phyloP scores from a whole-genome alignment of 2,888 invertebrate genomes.

The Eupithecia subfuscata region DNA sequence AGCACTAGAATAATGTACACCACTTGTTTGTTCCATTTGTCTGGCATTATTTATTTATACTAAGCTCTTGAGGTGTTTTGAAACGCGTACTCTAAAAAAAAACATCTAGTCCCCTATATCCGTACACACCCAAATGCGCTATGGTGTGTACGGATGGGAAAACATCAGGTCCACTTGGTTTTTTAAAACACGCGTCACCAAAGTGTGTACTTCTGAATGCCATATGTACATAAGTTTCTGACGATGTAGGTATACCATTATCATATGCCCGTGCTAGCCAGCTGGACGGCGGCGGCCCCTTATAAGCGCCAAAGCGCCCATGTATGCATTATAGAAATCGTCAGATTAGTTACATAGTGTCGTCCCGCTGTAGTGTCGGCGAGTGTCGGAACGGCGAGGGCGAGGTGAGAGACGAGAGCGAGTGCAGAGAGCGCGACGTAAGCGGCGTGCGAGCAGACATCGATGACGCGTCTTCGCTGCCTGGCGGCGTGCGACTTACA shows the following conservation, averaged over 20 bases:
- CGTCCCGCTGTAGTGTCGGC: conserved; percentile 73
- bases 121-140: not conserved
- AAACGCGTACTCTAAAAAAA: not conserved
- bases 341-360: conserved; percentile 64
- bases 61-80: not conserved
- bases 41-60: not conserved
- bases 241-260: not conserved
- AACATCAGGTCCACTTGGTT: no score
- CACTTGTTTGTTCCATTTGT: no score
- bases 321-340: not conserved
- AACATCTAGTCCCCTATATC: not conserved
- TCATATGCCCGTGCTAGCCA: not conserved
- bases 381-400: conserved; percentile 61
- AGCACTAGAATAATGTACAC: not conserved
- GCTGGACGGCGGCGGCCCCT: not conserved
- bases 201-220: no score
- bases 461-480: conserved; percentile 78
- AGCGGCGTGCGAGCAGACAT: conserved; percentile 76
- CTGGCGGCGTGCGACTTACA: conserved; percentile 76
- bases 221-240: no score
- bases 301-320: not conserved
- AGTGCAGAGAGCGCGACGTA: conserved; percentile 78
- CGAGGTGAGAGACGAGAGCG: conserved; percentile 70
- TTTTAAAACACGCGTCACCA: no score
- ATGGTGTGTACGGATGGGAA: no score